A percentile compares a stretch with the other conserved stretches of the same genome.
Evolutionary conservation across 2,113 vertebrate genomes (phyloP).

Genomic region (Esox niger): DNA sequence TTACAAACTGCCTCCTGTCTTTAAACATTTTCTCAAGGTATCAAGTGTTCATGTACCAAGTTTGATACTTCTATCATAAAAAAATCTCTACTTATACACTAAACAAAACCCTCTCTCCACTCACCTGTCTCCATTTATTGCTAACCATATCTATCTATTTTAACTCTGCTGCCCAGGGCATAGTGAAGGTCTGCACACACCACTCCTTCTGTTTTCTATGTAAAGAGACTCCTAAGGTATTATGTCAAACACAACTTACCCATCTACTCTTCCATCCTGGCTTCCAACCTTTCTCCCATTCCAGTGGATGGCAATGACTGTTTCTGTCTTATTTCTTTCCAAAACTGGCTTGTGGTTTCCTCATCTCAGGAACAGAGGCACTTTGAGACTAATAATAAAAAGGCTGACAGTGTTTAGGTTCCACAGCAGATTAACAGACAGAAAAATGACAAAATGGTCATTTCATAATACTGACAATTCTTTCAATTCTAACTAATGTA

Average conservation of each 20-base stretch:
- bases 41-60: too few relatives aligned
- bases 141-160: not conserved
- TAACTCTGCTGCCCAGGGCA: not conserved
- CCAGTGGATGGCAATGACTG: not conserved
- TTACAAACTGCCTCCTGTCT: too few relatives aligned
- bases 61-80: too few relatives aligned
- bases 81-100: too few relatives aligned
- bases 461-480: too few relatives aligned
- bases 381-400: not conserved
- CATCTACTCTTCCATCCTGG: not conserved
- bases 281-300: not conserved
- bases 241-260: constrained; percentile 1
- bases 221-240: not conserved
- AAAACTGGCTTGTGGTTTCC: not conserved
- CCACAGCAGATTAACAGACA: too few relatives aligned
- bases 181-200: not conserved
- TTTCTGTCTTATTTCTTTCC: not conserved
- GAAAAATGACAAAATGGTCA: too few relatives aligned
- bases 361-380: not conserved
- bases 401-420: not conserved
- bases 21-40: too few relatives aligned
- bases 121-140: not conserved
- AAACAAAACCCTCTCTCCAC: too few relatives aligned
- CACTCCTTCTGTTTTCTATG: constrained; percentile 1
- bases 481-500: too few relatives aligned